Conservation (phyloP, 2,797 vertebrate species). For the Scomberomorus guttatus region DNA sequence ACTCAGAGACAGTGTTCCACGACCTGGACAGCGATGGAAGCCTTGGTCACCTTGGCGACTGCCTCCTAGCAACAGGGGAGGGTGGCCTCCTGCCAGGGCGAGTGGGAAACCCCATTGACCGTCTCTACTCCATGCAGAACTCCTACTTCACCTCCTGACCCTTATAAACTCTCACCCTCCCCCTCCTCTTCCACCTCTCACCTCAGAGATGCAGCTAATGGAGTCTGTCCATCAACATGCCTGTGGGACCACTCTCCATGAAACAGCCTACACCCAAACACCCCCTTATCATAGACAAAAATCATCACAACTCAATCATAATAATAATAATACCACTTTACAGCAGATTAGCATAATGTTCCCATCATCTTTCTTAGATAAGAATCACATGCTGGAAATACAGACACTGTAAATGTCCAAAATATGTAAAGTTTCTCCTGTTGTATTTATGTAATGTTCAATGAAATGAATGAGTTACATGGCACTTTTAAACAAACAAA, state of each 20-base stretch:
- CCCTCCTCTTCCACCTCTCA: slow-evolving; percentile 73
- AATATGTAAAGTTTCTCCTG: slow-evolving; percentile 64
- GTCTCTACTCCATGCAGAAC: slow-evolving; percentile 96
- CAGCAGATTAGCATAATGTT: slow-evolving; percentile 51
- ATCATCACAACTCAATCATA: slow-evolving; percentile 45
- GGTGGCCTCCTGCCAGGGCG: slow-evolving; percentile 86
- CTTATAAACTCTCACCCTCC: slow-evolving; percentile 76
- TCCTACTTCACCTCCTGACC: slow-evolving; percentile 97
- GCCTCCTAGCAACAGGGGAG: slow-evolving; percentile 89
- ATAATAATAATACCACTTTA: slow-evolving; percentile 53
- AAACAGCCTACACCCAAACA: slow-evolving; percentile 60
- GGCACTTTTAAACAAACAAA: slow-evolving; percentile 67
- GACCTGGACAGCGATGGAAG: slow-evolving; percentile 92
- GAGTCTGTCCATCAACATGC: slow-evolving; percentile 73
- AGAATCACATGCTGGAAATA: slow-evolving; percentile 80
- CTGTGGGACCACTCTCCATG: slow-evolving; percentile 67
- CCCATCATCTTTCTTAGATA: slow-evolving; percentile 55
- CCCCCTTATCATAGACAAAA: slow-evolving; percentile 59
- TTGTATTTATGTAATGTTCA: slow-evolving; percentile 75
- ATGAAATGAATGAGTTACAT: slow-evolving; percentile 58
- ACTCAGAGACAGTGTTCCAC: slow-evolving; percentile 92
- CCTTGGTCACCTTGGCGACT: slow-evolving; percentile 91
- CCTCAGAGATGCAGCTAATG: slow-evolving; percentile 82
- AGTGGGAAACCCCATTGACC: slow-evolving; percentile 93
- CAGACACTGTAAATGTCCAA: slow-evolving; percentile 78